Evolutionary conservation across 2,888 invertebrate genomes (phyloP), one percentile per base, ranked within the genome.

Genomic region (Synanthedon tipuliformis): DNA sequence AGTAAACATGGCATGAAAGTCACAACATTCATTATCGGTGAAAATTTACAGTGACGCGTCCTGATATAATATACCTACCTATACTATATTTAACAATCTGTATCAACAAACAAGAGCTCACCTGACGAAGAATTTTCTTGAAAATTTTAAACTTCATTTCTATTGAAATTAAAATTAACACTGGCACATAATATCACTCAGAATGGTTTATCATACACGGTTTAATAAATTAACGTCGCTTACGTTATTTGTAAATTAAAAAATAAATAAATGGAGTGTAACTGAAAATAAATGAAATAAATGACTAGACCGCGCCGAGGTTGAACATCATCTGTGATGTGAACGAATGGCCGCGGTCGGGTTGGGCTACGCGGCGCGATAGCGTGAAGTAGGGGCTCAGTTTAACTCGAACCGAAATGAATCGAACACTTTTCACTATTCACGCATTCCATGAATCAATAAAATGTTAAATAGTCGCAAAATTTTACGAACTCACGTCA

Each of bases 101-200:
- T 63, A 54, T 60, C 59, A 69, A 74, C 61, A 66, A 52, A 57
- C 51, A 56, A n/a, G 52, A 57, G 63, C 76, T 62, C 63, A 85
- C 84, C 82, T 79, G 75, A 55, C 73, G 81, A 56, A 70, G 68
- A 55, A 67, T 68, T 61, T 83, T 84, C 77, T 83, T 86, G 64
- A 86, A 81, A 61, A 86, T 66, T 66, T 79, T 86, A 61, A 86
- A 86, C 72, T 85, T 85, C 86, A 86, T 84, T 54, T 55, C 53
- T 16, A 49, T 55, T 52, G 50, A 40, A 40, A 52, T 58, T 50
- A 48, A 58, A 66, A 58, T 54, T 56, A 55, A 65, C 55, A 56
- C 61, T 64, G 53, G 54, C 51, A 53, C 57, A 60, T 56, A 60
- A 61, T 57, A 57, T 54, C 57, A 62, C 60, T 53, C 51, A 55